phyloP scores from a whole-genome alignment of 2,113 vertebrate genomes.

The Pomatostomus ruficeps region DNA sequence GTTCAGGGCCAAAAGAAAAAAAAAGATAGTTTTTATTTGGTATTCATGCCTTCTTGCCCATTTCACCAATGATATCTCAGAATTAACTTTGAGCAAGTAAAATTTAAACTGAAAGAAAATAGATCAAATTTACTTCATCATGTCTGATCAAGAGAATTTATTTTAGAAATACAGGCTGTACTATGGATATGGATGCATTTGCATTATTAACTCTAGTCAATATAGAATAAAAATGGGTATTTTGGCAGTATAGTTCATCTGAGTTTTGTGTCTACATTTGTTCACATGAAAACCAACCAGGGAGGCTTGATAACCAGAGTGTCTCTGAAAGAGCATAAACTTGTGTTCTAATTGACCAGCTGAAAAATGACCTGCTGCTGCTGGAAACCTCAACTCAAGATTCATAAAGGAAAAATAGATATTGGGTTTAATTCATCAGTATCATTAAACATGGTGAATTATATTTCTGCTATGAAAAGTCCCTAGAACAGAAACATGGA shows the following conservation, averaged over 20 bases:
- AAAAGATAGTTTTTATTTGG: background rate
- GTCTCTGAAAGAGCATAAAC: background rate
- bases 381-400: background rate
- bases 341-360: background rate
- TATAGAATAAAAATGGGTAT: background rate
- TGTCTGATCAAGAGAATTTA: background rate
- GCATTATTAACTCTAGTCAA: background rate
- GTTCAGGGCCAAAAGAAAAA: background rate
- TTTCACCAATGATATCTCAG: background rate
- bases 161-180: background rate
- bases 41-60: background rate
- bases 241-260: background rate
- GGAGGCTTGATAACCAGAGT: background rate
- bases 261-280: background rate
- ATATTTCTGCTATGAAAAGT: background rate
- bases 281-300: background rate
- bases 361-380: background rate
- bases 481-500: background rate
- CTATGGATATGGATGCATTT: background rate
- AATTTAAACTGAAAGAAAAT: background rate
- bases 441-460: background rate
- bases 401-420: background rate
- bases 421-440: background rate
- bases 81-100: background rate
- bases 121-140: background rate